Evolutionary conservation across 2,113 vertebrate genomes (phyloP).

Genomic region (Nestor notabilis): DNA sequence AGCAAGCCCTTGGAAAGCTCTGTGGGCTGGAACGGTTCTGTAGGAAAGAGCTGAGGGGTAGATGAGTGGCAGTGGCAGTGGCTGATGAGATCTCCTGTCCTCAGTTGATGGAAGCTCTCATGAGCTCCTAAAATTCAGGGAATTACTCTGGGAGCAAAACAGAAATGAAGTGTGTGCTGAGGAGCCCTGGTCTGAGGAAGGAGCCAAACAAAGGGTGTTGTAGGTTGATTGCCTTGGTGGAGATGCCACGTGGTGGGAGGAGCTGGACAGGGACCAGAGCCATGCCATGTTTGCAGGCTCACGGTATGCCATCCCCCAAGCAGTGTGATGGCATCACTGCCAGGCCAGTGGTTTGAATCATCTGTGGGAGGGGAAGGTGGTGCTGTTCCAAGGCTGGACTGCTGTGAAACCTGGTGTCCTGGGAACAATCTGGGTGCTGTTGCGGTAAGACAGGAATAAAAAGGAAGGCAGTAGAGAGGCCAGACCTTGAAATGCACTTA

Average conservation of each 20-base stretch:
- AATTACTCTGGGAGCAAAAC: neutral
- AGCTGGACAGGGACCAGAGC: neutral
- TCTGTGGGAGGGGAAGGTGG: neutral
- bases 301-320: neutral
- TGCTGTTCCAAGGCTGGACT: neutral
- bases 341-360: accelerated
- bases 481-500: neutral
- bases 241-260: neutral
- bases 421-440: neutral
- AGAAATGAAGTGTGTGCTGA: neutral
- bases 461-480: neutral
- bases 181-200: neutral
- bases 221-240: neutral
- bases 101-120: neutral
- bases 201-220: neutral
- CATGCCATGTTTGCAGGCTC: neutral
- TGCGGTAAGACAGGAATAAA: neutral
- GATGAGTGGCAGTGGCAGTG: neutral
- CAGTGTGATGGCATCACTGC: neutral
- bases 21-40: neutral
- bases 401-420: neutral
- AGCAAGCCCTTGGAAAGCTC: neutral
- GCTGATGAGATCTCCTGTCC: neutral
- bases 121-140: neutral
- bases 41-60: neutral